Base-by-base conservation (phyloP, 1,140 invertebrate genomes). In the Gonioctena quinquepunctata region DNA sequence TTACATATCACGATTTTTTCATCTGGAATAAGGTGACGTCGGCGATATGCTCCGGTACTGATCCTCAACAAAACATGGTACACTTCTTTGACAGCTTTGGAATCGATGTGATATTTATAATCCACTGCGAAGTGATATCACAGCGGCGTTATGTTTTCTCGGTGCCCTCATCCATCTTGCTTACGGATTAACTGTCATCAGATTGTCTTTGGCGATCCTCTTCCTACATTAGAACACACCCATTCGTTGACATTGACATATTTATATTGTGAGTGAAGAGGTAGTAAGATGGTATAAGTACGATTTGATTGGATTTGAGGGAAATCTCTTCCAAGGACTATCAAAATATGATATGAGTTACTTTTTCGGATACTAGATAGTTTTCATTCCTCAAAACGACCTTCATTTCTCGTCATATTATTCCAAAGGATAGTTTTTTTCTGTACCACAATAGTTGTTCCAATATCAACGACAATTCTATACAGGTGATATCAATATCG, bases 171-270 rank as follows among this genome's bases (percentile, higher is more conserved):
- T 57, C 54, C 54, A 57, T 57, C 54, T 57, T 57, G 19, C 21
- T 57, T 25, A 25, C 54, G 21, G 54, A 57, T 57, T 8, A 57
- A 21, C 54, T 57, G 54, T 57, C 54, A 57, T 22, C 21, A 13
- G 25, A 25, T 25, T 13, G 21, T 57, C 54, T 25, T 23, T 13
- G n/a, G 21, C 25, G 11, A 42, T 25, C n/a, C 54, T 57, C 54
- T 23, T 25, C 54, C 54, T 57, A 25, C 54, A 57, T 25, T 57
- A 22, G 25, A 57, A 57, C 54, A 57, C 54, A 57, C 54, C 54
- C 54, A 57, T 23, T 13, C 25, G 54, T 21, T 25, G 25, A 21
- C 16, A 57, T n/a, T 42, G 33, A 42, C 16, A 42, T 42, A 42
- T n/a, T n/a, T n/a, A n/a, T n/a, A n/a, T n/a, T n/a, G n/a, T n/a